phyloP scores from a whole-genome alignment of 2,888 invertebrate genomes.

The Dione vanillae region DNA sequence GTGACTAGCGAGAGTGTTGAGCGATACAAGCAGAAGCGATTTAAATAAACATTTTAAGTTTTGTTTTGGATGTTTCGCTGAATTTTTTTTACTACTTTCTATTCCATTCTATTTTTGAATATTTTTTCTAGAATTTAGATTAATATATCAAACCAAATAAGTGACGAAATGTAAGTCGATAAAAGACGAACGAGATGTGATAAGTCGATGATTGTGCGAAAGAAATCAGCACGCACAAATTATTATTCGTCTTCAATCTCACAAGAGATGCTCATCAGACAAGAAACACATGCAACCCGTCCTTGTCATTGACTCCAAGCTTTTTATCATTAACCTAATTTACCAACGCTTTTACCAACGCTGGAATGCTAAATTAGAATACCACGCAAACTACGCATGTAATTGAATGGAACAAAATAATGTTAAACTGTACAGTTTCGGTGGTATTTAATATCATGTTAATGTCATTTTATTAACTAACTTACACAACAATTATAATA shows the following conservation, averaged over 20 bases:
- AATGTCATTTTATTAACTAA: background rate
- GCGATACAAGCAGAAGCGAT: slow-evolving; percentile 47
- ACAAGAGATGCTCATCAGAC: slow-evolving; percentile 4
- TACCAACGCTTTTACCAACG: too few species aligned
- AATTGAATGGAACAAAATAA: slow-evolving; percentile 43
- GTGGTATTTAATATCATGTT: background rate
- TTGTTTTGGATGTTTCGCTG: slow-evolving; percentile 12
- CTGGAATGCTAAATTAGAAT: slow-evolving; percentile 30
- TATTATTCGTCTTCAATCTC: background rate
- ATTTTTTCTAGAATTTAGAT: background rate
- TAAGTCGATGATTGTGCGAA: slow-evolving; percentile 37
- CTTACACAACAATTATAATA: background rate
- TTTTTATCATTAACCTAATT: slow-evolving; percentile 42
- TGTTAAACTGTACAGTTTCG: slow-evolving; percentile 37
- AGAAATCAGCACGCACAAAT: background rate
- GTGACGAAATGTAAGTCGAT: slow-evolving; percentile 37
- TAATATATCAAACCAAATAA: slow-evolving; percentile 11
- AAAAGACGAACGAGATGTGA: slow-evolving; percentile 43
- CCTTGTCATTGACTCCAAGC: slow-evolving; percentile 26
- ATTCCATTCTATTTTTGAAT: background rate
- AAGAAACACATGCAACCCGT: slow-evolving; percentile 8
- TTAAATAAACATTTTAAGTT: slow-evolving; percentile 36
- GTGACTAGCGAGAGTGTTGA: slow-evolving; percentile 48
- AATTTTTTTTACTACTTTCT: background rate
- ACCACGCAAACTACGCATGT: slow-evolving; percentile 40